Percentiles rank a stretch among this genome's conserved stretches.
Evolutionary conservation across 1,140 invertebrate species (phyloP).

Genomic region (Drosophila yakuba): DNA sequence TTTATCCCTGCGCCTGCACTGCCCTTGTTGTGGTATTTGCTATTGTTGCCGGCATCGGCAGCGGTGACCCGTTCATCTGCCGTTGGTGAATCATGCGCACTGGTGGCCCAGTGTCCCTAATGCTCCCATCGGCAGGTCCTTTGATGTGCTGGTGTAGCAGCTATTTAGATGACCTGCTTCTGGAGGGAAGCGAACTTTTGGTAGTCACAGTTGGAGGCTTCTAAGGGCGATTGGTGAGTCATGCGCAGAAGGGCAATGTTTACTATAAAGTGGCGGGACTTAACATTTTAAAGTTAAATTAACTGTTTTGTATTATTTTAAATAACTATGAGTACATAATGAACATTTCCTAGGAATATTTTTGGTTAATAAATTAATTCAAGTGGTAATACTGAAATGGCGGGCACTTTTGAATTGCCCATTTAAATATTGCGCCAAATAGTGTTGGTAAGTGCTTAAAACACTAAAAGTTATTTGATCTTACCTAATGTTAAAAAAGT

Average conservation of each 20-base stretch:
- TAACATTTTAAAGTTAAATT: neutral
- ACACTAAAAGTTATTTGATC: too few relatives aligned
- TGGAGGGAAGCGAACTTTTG: neutral
- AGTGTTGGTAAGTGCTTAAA: neutral
- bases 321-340: neutral
- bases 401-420: neutral
- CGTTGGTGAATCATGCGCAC: constrained; percentile 68
- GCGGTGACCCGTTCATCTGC: constrained; percentile 38
- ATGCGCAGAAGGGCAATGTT: constrained; percentile 1
- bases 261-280: neutral
- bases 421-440: neutral
- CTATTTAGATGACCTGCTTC: neutral
- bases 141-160: constrained; percentile 10
- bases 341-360: too few relatives aligned
- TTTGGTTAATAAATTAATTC: neutral
- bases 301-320: neutral
- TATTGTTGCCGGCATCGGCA: constrained; percentile 71
- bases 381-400: neutral
- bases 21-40: constrained; percentile 39
- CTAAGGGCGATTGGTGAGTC: constrained; percentile 2
- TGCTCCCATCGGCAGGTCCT: neutral
- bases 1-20: constrained; percentile 71
- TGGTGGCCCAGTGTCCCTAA: constrained; percentile 6
- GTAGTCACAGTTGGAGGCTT: constrained; percentile 9
- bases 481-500: too few relatives aligned